Evolutionary conservation across 2,113 vertebrate genomes (phyloP).

Genomic region (Tauraco erythrolophus): DNA sequence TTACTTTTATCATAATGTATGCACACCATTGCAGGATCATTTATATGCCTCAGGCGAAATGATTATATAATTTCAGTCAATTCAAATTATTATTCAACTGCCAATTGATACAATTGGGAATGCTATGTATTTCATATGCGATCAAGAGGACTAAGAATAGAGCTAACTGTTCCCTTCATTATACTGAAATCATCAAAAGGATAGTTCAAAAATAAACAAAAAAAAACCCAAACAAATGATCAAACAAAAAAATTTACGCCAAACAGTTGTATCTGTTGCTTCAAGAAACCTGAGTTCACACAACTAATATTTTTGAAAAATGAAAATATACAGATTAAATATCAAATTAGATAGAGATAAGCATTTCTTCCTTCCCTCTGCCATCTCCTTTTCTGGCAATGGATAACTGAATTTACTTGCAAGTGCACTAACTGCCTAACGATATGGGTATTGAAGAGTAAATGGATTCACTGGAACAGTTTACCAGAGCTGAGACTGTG

Average conservation of each 20-base stretch:
- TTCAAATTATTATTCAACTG: constrained; percentile 50
- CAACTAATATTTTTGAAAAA: not conserved
- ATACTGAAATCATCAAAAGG: not conserved
- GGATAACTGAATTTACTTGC: not conserved
- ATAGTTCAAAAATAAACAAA: not conserved
- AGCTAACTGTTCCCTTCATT: not conserved
- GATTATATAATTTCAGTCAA: constrained; percentile 40
- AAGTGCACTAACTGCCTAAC: not conserved
- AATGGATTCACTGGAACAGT: not conserved
- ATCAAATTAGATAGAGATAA: not conserved
- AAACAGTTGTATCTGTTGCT: not conserved
- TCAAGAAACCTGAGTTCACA: not conserved
- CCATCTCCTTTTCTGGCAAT: not conserved
- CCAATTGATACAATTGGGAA: constrained; percentile 19
- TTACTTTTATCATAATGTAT: constrained; percentile 38
- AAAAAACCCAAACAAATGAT: not conserved
- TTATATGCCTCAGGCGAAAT: constrained; percentile 35
- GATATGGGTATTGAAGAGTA: not conserved
- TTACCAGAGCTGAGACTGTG: not conserved
- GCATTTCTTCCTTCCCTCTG: not conserved
- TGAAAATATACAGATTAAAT: accelerated
- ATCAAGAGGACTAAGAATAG: not conserved
- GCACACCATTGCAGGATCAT: not conserved
- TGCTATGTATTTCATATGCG: not conserved
- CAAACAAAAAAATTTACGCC: not conserved